phyloP scores from a whole-genome alignment of 2,888 invertebrate species.

The Cheiracanthium punctorium region DNA sequence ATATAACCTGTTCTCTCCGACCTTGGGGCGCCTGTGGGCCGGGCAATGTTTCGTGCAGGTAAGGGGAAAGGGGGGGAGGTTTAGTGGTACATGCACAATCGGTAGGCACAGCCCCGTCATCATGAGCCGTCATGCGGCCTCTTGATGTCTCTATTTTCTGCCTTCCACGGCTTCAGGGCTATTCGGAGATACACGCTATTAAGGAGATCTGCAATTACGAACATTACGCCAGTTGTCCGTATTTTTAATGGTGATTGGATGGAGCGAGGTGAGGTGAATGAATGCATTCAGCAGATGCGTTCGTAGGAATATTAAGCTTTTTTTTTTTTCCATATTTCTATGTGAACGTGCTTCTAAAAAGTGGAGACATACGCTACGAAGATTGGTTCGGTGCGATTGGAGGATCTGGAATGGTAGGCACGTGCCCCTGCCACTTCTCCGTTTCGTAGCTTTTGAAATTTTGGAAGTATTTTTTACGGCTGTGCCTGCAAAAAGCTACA shows the following conservation, averaged over 20 bases:
- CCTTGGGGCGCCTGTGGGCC: constrained; percentile 25
- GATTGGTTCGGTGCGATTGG: too few relatives aligned
- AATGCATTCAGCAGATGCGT: not conserved
- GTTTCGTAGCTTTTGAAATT: too few relatives aligned
- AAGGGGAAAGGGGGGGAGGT: constrained; percentile 11
- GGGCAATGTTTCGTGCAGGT: not conserved
- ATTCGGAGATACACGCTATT: not conserved
- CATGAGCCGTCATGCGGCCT: constrained; percentile 38
- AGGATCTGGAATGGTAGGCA: too few relatives aligned
- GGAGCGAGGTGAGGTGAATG: not conserved
- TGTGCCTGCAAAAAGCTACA: too few relatives aligned
- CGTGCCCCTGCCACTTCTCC: too few relatives aligned
- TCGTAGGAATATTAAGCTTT: not conserved
- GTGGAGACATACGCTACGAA: too few relatives aligned
- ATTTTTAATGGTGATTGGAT: not conserved
- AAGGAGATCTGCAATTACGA: not conserved
- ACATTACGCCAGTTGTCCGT: not conserved
- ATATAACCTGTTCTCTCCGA: constrained; percentile 17
- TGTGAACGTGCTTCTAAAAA: too few relatives aligned
- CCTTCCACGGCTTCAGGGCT: constrained; percentile 10
- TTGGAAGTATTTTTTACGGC: too few relatives aligned
- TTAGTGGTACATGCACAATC: not conserved
- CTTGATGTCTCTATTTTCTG: constrained; percentile 54
- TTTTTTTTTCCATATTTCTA: too few relatives aligned
- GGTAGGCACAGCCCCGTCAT: constrained; percentile 38